Conservation (phyloP, 2,113 vertebrate genomes). For the Phyllopteryx taeniolatus region DNA sequence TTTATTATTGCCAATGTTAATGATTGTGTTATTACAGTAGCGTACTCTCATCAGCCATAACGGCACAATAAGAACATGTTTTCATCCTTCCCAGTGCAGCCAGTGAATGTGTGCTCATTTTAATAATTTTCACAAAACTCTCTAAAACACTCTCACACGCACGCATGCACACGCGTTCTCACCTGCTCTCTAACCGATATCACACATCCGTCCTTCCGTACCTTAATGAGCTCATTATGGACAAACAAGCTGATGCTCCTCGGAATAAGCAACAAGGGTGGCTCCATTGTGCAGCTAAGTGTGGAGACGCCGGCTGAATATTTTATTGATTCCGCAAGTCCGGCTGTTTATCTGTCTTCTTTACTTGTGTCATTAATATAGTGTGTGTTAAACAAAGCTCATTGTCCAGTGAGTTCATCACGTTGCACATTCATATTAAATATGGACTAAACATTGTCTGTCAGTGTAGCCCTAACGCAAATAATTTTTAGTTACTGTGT, state of each 20-base stretch:
- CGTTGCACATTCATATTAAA: conserved; percentile 10
- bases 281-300: conserved; percentile 28
- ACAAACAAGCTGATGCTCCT: conserved; percentile 53
- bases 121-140: background rate
- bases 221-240: conserved; percentile 70
- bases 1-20: background rate
- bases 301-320: conserved; percentile 51
- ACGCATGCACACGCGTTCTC: conserved; percentile 20
- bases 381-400: conserved; percentile 56
- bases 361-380: conserved; percentile 64
- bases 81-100: background rate
- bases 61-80: background rate
- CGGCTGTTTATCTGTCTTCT: conserved; percentile 63
- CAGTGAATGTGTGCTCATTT: background rate
- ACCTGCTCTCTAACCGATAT: conserved; percentile 44
- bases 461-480: background rate
- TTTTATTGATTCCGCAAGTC: conserved; percentile 64
- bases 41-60: background rate
- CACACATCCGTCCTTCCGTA: conserved; percentile 35
- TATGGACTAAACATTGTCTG: background rate
- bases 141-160: background rate
- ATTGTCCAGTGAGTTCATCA: conserved; percentile 51
- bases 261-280: conserved; percentile 58
- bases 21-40: background rate
- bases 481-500: background rate